Evolutionary conservation across 2,113 vertebrate genomes (phyloP).

Genomic region (Promerops cafer): DNA sequence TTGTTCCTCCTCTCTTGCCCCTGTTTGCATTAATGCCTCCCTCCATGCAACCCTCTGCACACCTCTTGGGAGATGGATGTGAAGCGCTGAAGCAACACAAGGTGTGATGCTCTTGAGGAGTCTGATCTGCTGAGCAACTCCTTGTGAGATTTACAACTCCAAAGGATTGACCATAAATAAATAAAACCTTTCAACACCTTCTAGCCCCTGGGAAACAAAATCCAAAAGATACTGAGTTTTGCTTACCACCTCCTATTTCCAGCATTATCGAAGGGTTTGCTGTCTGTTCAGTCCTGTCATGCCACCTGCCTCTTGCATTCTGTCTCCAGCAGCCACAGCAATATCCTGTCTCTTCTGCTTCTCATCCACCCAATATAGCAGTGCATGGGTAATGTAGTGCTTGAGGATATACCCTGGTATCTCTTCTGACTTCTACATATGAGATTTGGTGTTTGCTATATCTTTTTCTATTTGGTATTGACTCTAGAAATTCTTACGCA

Average conservation of each 20-base stretch:
- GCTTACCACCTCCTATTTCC: background rate
- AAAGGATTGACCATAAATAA: background rate
- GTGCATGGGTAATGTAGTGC: background rate
- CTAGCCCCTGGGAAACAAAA: background rate
- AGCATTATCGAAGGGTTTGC: rapidly evolving
- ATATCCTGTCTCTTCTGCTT: background rate
- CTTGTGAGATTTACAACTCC: background rate
- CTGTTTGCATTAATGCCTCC: background rate
- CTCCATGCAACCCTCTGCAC: background rate
- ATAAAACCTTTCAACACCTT: background rate
- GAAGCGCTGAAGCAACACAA: background rate
- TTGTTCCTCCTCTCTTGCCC: background rate
- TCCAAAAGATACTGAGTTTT: background rate
- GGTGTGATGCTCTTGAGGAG: background rate
- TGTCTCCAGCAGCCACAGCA: background rate
- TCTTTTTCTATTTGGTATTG: background rate
- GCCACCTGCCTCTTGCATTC: background rate
- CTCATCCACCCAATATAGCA: background rate
- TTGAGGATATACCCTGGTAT: background rate
- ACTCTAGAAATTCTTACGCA: background rate
- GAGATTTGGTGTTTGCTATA: background rate
- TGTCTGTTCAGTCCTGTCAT: background rate
- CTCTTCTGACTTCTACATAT: background rate
- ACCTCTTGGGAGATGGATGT: background rate
- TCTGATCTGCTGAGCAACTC: background rate